Conservation (phyloP, 2,113 vertebrate species). For the Isichthys henryi region DNA sequence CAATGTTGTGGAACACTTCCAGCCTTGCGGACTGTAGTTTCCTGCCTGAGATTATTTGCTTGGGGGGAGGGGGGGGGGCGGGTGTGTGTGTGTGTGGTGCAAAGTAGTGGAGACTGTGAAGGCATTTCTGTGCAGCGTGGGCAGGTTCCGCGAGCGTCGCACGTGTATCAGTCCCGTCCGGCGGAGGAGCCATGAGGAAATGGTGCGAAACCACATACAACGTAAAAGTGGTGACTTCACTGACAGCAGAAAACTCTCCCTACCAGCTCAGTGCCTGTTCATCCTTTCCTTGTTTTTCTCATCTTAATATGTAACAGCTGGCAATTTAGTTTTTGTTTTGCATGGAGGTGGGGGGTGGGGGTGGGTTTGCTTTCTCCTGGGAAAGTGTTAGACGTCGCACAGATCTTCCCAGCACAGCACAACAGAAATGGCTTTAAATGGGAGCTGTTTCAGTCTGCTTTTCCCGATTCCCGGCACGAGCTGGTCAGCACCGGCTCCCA, state of each 20-base stretch:
- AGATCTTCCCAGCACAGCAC: background rate
- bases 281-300: background rate
- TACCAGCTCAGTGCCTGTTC: background rate
- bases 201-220: background rate
- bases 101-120: background rate
- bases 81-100: background rate
- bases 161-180: background rate
- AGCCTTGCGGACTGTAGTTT: background rate
- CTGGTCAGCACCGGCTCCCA: constrained; percentile 29
- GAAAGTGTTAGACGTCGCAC: background rate
- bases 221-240: background rate
- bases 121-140: background rate
- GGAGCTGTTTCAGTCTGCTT: background rate
- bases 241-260: background rate
- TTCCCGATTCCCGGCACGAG: constrained; percentile 18
- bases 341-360: background rate
- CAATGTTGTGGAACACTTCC: background rate
- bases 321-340: background rate
- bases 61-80: background rate
- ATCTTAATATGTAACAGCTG: background rate
- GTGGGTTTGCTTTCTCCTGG: background rate
- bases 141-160: background rate
- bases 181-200: background rate
- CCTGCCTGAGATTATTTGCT: background rate
- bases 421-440: background rate